These are phyloP conservation scores for Oncorhynchus clarkii DNA, from an alignment of 2,113 vertebrate species.

Conservation along the genomic window DNA sequence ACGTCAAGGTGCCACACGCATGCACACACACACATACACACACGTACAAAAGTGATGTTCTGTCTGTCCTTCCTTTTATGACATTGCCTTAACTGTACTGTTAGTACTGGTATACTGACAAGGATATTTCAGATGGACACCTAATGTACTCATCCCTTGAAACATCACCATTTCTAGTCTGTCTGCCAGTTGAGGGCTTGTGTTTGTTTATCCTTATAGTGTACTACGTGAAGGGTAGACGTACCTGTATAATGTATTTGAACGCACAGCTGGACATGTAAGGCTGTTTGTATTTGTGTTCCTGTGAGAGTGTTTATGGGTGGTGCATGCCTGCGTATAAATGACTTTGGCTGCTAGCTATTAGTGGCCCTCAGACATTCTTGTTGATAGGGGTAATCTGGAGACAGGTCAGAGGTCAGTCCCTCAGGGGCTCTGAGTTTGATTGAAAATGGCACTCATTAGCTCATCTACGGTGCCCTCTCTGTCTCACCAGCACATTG, in stretches of 20 bases:
- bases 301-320: neutral
- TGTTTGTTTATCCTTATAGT: neutral
- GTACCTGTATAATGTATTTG: neutral
- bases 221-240: neutral
- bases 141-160: neutral
- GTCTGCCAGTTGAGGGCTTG: neutral
- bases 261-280: neutral
- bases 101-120: slow-evolving; percentile 1
- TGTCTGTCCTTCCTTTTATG: neutral
- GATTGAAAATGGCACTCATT: slow-evolving; percentile 69
- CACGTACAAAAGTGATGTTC: neutral
- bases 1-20: slow-evolving; percentile 1
- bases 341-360: neutral
- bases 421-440: slow-evolving; percentile 54
- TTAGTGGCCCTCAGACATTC: neutral
- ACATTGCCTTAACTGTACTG: neutral
- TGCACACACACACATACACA: neutral
- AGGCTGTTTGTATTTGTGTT: neutral
- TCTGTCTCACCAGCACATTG: slow-evolving; percentile 52
- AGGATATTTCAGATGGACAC: neutral
- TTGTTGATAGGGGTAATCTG: slow-evolving; percentile 52
- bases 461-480: slow-evolving; percentile 57
- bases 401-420: slow-evolving; percentile 52
- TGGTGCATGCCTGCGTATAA: neutral
- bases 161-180: neutral